Conservation (phyloP, 2,888 invertebrate species). For the Monopis laevigella region DNA sequence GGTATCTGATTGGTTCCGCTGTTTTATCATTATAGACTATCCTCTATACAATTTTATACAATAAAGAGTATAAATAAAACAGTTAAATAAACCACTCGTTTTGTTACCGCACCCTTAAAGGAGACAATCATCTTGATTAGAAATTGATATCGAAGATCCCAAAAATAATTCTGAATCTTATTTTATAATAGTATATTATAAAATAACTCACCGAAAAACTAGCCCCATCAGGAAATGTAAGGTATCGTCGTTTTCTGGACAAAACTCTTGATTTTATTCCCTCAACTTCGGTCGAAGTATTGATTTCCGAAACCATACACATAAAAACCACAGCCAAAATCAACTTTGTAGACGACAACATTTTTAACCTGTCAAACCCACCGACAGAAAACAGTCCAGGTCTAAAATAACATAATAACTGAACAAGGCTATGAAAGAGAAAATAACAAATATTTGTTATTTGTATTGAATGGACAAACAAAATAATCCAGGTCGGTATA, state of each 20-base stretch:
- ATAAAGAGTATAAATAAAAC: no score
- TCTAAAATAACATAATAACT: constrained; percentile 5
- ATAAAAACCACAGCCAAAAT: constrained; percentile 15
- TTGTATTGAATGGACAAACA: not conserved
- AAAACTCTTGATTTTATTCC: constrained; percentile 29
- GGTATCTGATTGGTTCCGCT: no score
- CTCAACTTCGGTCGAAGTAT: constrained; percentile 19
- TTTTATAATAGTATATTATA: no score
- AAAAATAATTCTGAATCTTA: no score
- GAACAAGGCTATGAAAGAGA: not conserved
- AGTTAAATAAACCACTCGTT: no score
- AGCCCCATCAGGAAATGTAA: constrained; percentile 76
- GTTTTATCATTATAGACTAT: no score
- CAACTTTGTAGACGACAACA: constrained; percentile 1
- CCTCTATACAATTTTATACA: no score
- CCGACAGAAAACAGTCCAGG: not conserved
- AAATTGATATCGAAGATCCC: no score
- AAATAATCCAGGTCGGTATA: constrained; percentile 2
- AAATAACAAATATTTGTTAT: constrained; percentile 3
- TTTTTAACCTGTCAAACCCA: not conserved
- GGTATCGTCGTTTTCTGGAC: constrained; percentile 69
- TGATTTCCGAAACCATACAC: constrained; percentile 17
- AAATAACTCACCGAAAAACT: constrained; percentile 71
- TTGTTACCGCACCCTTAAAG: no score
- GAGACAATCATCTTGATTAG: no score